A percentile compares a stretch with the other conserved stretches of the same genome.
Evolutionary conservation across 2,113 vertebrate genomes (phyloP).

Genomic region (Chaetodon trifascialis): DNA sequence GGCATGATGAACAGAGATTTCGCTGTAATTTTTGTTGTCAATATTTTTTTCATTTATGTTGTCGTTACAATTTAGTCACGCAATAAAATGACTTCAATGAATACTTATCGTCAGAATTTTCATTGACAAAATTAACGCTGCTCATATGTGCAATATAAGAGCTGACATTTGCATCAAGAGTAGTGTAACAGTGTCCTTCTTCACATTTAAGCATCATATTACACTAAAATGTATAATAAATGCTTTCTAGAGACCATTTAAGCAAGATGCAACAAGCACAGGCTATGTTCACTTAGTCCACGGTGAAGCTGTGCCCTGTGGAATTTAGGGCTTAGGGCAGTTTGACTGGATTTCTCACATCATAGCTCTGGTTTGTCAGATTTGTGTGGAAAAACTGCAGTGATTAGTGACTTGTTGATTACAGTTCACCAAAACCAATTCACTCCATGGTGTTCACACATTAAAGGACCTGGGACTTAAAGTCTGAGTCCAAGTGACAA

Average conservation of each 20-base stretch:
- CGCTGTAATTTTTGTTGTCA: no score
- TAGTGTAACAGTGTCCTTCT: neutral
- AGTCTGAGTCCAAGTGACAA: neutral
- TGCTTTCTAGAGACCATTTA: neutral
- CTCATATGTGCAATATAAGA: neutral
- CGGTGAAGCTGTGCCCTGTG: no score
- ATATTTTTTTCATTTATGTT: no score
- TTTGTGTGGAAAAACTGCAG: slow-evolving; percentile 3
- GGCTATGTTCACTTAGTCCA: no score
- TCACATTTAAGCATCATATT: neutral
- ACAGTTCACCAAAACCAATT: neutral
- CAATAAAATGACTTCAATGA: no score
- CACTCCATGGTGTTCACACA: neutral
- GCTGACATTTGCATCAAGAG: no score
- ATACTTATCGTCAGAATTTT: no score
- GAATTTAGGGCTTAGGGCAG: neutral
- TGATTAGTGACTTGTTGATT: neutral
- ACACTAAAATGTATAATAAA: neutral
- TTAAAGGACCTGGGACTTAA: neutral
- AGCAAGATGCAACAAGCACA: no score
- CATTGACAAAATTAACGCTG: no score
- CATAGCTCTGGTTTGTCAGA: slow-evolving; percentile 12
- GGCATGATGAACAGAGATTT: no score
- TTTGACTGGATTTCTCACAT: neutral
- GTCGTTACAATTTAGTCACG: no score